Evolutionary conservation across 2,888 invertebrate genomes (phyloP), one percentile per base, ranked within the genome.

Genomic region (Calameuta filiformis): DNA sequence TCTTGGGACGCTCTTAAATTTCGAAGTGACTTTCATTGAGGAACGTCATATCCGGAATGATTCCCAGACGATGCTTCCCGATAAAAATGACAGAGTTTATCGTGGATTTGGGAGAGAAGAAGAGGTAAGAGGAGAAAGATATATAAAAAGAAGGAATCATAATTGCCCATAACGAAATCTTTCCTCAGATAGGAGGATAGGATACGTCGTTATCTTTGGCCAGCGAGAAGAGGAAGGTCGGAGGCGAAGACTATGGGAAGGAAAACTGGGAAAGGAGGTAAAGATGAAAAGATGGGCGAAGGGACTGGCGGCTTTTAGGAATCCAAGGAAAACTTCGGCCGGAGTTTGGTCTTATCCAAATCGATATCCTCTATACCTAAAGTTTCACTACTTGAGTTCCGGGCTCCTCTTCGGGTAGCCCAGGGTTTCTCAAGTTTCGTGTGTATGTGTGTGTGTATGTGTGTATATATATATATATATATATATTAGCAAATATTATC

Each of bases 351-450:
- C 73, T 75, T 76, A 73, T 75, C 73, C 69, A 37, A 76, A 80
- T 80, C 80, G 78, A 80, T 80, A 71, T 75, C 35, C 75, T 31
- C 75, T 73, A 77, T 68, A 76, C 56, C 23, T 56, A 56, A 56
- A 56, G 56, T 56, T 76, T 77, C 78, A 30, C 37, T 69, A 69
- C 77, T 68, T 73, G n/a, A 69, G 68, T 73, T 76, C 74, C 75
- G 69, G 56, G 9, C 75, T 77, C 40, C 75, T 77, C 40, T 37
- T 30, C 76, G 75, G 78, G 74, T 15, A 56, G 56, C 56, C 73
- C 34, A 76, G 35, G 79, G 79, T 79, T 75, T 77, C 77, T 35
- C 69, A 73, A 76, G 80, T 77, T 78, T 71, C 73, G 73, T 73
- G 23, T 56, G 4, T 37, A 12, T 12, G 12, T 37, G 9, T 56